Conservation (phyloP, 2,888 invertebrate species). For the Nephrocerus scutellatus region DNA sequence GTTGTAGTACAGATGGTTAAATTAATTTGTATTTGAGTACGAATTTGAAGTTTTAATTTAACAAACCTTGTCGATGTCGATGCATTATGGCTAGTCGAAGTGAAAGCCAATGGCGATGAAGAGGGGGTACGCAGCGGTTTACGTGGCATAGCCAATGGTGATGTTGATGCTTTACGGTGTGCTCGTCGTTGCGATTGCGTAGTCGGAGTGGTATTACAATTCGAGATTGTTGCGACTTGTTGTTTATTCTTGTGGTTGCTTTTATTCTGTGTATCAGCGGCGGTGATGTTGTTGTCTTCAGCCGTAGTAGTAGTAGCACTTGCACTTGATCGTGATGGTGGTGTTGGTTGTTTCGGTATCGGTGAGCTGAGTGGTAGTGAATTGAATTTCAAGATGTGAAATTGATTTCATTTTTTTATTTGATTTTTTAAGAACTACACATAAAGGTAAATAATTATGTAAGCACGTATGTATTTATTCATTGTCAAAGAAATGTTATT, state of each 20-base stretch:
- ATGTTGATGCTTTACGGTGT: no score
- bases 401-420: no score
- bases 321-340: constrained; percentile 8
- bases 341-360: no score
- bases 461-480: no score
- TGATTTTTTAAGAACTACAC: no score
- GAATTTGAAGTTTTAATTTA: constrained; percentile 18
- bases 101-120: constrained; percentile 45
- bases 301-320: constrained; percentile 11
- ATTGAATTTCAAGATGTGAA: no score
- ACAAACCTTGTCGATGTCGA: constrained; percentile 47
- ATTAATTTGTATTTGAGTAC: no score
- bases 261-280: constrained; percentile 10
- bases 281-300: constrained; percentile 13
- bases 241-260: constrained; percentile 14
- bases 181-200: constrained; percentile 28
- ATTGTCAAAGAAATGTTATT: no score
- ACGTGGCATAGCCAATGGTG: constrained; percentile 38
- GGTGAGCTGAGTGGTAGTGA: no score
- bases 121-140: constrained; percentile 44
- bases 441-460: no score
- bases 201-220: constrained; percentile 14
- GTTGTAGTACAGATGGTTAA: no score
- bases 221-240: constrained; percentile 24
- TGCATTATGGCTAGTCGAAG: constrained; percentile 35